Evolutionary conservation across 1,140 invertebrate genomes (phyloP).

Genomic region (Plodia interpunctella): DNA sequence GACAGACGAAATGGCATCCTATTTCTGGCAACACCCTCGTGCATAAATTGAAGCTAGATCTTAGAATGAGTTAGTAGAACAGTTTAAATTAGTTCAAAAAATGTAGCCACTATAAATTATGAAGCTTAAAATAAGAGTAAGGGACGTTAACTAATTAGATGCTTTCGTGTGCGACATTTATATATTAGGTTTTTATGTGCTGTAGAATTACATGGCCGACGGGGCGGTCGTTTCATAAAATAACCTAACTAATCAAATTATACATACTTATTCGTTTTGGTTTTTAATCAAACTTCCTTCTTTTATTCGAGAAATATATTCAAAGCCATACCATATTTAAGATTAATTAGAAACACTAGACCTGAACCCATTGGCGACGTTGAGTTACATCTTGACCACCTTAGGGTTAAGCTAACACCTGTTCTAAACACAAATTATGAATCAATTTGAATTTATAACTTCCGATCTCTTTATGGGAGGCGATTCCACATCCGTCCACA

Average conservation of each 20-base stretch:
- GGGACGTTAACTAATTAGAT: conserved; percentile 18
- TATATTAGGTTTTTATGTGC: conserved; percentile 15
- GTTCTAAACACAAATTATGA: conserved; percentile 1
- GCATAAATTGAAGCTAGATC: conserved; percentile 3
- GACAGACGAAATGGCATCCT: conserved; percentile 14
- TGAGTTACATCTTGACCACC: neutral
- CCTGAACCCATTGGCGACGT: no score
- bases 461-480: neutral
- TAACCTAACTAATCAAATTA: no score
- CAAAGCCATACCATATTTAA: no score
- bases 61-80: neutral
- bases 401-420: neutral
- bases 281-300: no score
- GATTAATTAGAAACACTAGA: no score
- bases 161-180: conserved; percentile 17
- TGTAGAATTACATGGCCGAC: conserved; percentile 13
- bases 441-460: conserved; percentile 1
- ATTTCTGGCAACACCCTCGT: conserved; percentile 10
- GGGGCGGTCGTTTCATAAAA: no score
- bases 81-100: neutral
- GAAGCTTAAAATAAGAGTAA: neutral
- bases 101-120: neutral
- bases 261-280: no score
- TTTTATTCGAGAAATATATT: no score
- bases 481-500: conserved; percentile 1